Conservation (phyloP, 2,888 invertebrate genomes). For the Pocota personata region DNA sequence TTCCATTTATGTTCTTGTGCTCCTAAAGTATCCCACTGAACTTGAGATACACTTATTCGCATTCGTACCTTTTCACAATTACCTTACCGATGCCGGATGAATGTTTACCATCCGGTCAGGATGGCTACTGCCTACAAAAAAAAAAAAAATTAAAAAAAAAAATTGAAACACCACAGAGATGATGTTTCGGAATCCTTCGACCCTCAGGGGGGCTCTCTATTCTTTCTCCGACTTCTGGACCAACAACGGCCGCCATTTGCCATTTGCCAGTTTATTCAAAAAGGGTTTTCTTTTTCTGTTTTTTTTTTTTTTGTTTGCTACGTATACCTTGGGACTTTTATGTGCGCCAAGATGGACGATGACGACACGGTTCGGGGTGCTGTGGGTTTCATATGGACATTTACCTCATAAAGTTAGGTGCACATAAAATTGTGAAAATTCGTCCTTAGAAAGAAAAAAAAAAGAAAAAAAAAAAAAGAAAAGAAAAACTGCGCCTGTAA, state of each 20-base stretch:
- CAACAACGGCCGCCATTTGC: slow-evolving; percentile 62
- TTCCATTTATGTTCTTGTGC: slow-evolving; percentile 62
- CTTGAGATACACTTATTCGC: slow-evolving; percentile 74
- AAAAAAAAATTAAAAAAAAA: slow-evolving; percentile 10
- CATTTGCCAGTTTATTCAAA: slow-evolving; percentile 69
- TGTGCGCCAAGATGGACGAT: slow-evolving; percentile 52
- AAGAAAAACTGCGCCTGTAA: slow-evolving; percentile 62
- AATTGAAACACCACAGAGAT: slow-evolving; percentile 50
- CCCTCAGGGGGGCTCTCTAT: slow-evolving; percentile 47
- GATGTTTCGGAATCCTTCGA: slow-evolving; percentile 53
- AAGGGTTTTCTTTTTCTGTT: slow-evolving; percentile 22
- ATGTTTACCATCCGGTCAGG: slow-evolving; percentile 70
- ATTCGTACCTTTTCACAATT: slow-evolving; percentile 74
- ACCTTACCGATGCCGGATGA: slow-evolving; percentile 71
- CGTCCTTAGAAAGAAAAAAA: slow-evolving; percentile 39
- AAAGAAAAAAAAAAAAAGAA: not conserved
- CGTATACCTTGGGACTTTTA: slow-evolving; percentile 57
- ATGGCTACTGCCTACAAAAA: slow-evolving; percentile 39
- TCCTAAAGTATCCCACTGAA: slow-evolving; percentile 61
- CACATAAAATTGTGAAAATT: slow-evolving; percentile 71
- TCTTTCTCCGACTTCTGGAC: slow-evolving; percentile 61
- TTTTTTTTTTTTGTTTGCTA: not conserved
- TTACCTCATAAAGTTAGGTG: slow-evolving; percentile 71
- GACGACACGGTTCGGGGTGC: slow-evolving; percentile 36
- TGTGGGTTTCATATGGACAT: slow-evolving; percentile 69